Conservation (phyloP, 2,888 invertebrate species). For the Elaeidobius kamerunicus region DNA sequence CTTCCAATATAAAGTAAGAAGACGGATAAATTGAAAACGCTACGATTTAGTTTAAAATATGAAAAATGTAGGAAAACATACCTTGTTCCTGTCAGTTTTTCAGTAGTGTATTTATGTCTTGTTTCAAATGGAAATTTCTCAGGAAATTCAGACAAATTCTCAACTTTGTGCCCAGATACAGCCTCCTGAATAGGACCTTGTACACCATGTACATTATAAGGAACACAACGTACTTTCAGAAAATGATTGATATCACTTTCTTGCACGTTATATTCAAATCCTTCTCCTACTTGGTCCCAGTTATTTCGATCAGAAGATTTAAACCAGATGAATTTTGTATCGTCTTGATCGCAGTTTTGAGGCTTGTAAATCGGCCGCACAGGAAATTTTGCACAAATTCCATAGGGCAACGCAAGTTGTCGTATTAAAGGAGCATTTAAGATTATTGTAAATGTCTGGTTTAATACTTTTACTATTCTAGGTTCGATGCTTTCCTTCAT, state of each 20-base stretch:
- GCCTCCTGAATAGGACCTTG: conserved; percentile 62
- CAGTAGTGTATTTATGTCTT: conserved; percentile 67
- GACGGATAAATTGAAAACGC: no score
- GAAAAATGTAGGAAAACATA: conserved; percentile 42
- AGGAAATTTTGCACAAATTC: conserved; percentile 69
- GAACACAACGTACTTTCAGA: conserved; percentile 61
- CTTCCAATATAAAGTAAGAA: no score
- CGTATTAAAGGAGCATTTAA: conserved; percentile 73
- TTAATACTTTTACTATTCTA: conserved; percentile 42
- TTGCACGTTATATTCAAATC: conserved; percentile 58
- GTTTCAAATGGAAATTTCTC: conserved; percentile 71
- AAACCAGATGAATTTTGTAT: conserved; percentile 70
- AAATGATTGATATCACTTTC: conserved; percentile 62
- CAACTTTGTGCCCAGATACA: conserved; percentile 58
- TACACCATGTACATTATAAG: conserved; percentile 50
- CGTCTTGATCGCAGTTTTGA: conserved; percentile 56
- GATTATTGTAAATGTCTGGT: conserved; percentile 58
- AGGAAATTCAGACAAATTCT: conserved; percentile 48
- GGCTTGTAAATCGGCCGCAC: conserved; percentile 70
- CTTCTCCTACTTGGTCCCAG: conserved; percentile 61
- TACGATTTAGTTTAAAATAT: no score
- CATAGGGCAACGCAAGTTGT: conserved; percentile 61
- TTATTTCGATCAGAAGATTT: conserved; percentile 49
- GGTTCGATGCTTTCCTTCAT: not conserved
- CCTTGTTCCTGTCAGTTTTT: conserved; percentile 57